These are phyloP conservation scores for Spea hammondii DNA, from an alignment of 2,797 vertebrate species.

Conservation along the genomic window DNA sequence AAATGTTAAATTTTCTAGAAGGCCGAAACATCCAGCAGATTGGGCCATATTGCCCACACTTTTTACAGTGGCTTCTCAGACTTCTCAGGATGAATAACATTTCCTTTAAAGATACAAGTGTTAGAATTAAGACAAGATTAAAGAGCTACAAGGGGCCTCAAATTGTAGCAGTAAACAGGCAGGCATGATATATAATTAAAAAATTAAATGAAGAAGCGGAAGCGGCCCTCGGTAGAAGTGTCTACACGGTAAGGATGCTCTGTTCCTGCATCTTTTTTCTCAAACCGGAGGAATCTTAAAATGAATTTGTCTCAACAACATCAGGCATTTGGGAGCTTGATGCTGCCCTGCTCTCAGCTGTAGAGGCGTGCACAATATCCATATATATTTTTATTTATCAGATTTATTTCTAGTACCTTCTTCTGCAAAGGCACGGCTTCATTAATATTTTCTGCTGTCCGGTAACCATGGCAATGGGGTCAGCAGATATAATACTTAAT, in stretches of 20 bases:
- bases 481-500: conserved; percentile 99
- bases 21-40: background rate
- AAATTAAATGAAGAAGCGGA: background rate
- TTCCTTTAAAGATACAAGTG: background rate
- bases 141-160: background rate
- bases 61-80: background rate
- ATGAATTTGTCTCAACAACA: conserved; percentile 58
- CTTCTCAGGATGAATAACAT: background rate
- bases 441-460: conserved; percentile 99
- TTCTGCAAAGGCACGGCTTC: conserved; percentile 82
- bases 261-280: conserved; percentile 58
- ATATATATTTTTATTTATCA: conserved; percentile 74
- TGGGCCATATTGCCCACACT: background rate
- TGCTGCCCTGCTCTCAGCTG: conserved; percentile 57
- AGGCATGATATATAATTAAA: conserved; percentile 1
- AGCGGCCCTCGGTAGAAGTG: background rate
- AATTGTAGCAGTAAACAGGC: background rate
- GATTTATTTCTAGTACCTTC: conserved; percentile 69
- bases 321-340: conserved; percentile 56
- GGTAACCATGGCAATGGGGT: conserved; percentile 99
- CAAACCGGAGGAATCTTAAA: conserved; percentile 57
- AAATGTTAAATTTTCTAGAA: background rate
- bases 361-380: conserved; percentile 58
- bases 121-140: conserved; percentile 4
- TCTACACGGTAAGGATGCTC: conserved; percentile 53